Evolutionary conservation across 2,888 invertebrate genomes (phyloP).

Genomic region (Polyommatus icarus): DNA sequence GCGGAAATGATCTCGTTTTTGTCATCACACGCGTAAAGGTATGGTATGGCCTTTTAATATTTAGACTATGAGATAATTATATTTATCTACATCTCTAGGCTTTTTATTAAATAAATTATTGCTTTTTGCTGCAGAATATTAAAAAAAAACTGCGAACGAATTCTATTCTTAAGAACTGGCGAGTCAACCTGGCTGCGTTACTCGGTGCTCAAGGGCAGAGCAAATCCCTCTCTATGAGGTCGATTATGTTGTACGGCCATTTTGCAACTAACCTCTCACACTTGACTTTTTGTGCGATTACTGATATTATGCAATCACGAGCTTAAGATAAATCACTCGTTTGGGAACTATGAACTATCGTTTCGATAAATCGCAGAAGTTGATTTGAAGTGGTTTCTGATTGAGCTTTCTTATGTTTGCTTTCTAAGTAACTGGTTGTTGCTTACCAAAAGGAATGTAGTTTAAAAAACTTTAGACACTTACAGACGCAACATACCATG

Average conservation of each 20-base stretch:
- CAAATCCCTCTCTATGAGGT: background rate
- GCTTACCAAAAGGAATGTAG: no score
- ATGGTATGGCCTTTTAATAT: background rate
- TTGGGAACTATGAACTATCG: no score
- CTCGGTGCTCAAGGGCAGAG: background rate
- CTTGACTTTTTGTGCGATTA: background rate
- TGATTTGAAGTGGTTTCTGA: no score
- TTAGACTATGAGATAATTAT: background rate
- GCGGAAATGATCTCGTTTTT: constrained; percentile 2
- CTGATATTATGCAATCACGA: background rate
- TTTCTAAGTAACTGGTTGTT: no score
- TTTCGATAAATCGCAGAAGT: no score
- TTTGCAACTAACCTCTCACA: background rate
- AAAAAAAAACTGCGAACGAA: background rate
- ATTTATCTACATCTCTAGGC: background rate
- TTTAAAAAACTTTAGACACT: no score
- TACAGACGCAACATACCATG: no score
- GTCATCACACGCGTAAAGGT: background rate
- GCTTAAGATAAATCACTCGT: no score
- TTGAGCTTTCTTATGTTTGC: no score
- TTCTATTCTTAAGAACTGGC: constrained; percentile 10
- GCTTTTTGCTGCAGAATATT: background rate
- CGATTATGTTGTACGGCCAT: constrained; percentile 1
- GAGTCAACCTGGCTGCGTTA: background rate
- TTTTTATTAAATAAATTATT: background rate